A percentile compares a stretch with the other conserved stretches of the same genome.
phyloP scores from a whole-genome alignment of 2,113 vertebrate genomes.

The Micronycteris hirsuta region DNA sequence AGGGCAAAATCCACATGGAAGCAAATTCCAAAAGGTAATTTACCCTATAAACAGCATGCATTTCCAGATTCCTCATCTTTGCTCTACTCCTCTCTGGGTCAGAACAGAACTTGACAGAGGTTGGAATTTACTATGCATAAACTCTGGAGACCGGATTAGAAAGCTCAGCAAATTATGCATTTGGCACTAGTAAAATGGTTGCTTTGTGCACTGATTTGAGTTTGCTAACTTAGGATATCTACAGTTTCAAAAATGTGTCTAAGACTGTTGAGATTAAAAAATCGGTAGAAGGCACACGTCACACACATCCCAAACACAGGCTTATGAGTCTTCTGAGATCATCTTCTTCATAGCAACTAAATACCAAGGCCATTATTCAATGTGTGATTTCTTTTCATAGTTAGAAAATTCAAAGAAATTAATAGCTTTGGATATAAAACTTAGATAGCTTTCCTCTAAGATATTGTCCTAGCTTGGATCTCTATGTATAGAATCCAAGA shows the following conservation, averaged over 20 bases:
- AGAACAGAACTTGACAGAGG: slow-evolving; percentile 41
- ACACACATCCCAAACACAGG: slow-evolving; percentile 21
- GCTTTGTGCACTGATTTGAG: not conserved
- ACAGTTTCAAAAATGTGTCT: slow-evolving; percentile 35
- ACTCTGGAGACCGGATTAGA: slow-evolving; percentile 39
- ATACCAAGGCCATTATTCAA: slow-evolving; percentile 51
- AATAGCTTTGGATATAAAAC: slow-evolving; percentile 39
- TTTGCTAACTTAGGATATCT: slow-evolving; percentile 13
- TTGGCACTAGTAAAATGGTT: not conserved
- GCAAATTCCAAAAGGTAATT: slow-evolving; percentile 10
- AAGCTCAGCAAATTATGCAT: slow-evolving; percentile 24
- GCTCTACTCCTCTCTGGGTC: slow-evolving; percentile 5
- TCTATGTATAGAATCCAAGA: not conserved
- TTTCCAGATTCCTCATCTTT: slow-evolving; percentile 35
- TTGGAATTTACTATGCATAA: slow-evolving; percentile 45
- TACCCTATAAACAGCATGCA: not conserved
- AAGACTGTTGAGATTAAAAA: not conserved
- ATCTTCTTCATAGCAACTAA: slow-evolving; percentile 32
- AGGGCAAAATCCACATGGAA: not conserved
- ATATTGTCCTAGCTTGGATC: not conserved
- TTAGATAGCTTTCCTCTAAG: slow-evolving; percentile 23
- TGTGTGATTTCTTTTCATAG: slow-evolving; percentile 42
- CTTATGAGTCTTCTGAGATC: slow-evolving; percentile 47
- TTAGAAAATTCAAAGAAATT: slow-evolving; percentile 24
- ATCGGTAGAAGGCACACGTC: not conserved